Evolutionary conservation across 2,888 invertebrate species (phyloP).

Genomic region (Drosophila mulleri): DNA sequence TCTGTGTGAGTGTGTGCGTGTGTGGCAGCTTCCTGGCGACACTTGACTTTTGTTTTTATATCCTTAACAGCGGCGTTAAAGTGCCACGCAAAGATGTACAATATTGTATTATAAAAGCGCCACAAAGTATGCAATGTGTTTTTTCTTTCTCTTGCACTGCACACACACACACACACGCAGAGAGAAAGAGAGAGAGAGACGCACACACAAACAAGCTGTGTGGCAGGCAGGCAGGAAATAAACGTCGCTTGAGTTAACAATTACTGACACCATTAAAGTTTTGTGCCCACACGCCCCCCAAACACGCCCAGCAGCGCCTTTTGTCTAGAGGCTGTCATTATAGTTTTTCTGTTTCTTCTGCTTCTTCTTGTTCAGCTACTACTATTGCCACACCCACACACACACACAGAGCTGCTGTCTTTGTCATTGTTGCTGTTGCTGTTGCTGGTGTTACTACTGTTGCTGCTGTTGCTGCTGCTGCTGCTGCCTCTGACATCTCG

Average conservation of each 20-base stretch:
- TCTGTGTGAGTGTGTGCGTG: slow-evolving; percentile 9
- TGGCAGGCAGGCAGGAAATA: slow-evolving; percentile 63
- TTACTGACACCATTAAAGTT: slow-evolving; percentile 82
- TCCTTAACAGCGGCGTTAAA: slow-evolving; percentile 71
- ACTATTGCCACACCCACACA: background rate
- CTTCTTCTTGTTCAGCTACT: slow-evolving; percentile 3
- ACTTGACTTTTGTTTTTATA: slow-evolving; percentile 73
- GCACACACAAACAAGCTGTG: slow-evolving; percentile 15
- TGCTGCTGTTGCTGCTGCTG: slow-evolving; percentile 23
- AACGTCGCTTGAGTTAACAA: slow-evolving; percentile 81
- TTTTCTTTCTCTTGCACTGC: slow-evolving; percentile 3
- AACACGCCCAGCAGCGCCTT: slow-evolving; percentile 38
- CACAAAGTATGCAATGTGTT: slow-evolving; percentile 72
- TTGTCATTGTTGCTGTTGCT: slow-evolving; percentile 46
- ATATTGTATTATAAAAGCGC: slow-evolving; percentile 64
- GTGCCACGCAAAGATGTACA: slow-evolving; percentile 70
- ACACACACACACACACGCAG: slow-evolving; percentile 16
- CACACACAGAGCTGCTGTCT: slow-evolving; percentile 26
- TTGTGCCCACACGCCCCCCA: slow-evolving; percentile 28
- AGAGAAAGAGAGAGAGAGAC: background rate
- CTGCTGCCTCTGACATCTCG: slow-evolving; percentile 50
- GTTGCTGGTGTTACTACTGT: slow-evolving; percentile 8
- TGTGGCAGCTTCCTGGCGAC: slow-evolving; percentile 53
- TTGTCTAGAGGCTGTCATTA: slow-evolving; percentile 67
- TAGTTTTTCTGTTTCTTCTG: slow-evolving; percentile 51